Conservation (phyloP, 2,888 invertebrate species). For the Platycheirus rosarum region DNA sequence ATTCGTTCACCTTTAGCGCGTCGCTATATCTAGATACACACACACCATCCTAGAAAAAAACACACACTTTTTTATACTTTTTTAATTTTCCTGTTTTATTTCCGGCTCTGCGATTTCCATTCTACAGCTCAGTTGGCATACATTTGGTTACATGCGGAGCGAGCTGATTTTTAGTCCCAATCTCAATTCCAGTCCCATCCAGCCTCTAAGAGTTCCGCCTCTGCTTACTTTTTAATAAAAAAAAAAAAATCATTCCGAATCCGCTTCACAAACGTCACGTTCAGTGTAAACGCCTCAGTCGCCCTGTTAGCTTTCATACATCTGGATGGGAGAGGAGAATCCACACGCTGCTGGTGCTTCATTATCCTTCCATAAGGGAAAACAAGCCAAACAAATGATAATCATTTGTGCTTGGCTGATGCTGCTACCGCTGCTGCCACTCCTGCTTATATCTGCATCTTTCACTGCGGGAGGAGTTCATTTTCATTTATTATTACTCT, state of each 20-base stretch:
- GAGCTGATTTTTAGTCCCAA: slow-evolving; percentile 28
- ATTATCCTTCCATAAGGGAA: slow-evolving; percentile 69
- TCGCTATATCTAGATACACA: not conserved
- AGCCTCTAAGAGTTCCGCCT: not conserved
- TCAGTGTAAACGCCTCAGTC: slow-evolving; percentile 63
- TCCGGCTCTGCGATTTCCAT: slow-evolving; percentile 71
- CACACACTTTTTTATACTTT: slow-evolving; percentile 65
- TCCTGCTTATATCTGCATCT: slow-evolving; percentile 12
- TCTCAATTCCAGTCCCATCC: slow-evolving; percentile 11
- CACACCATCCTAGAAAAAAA: not conserved
- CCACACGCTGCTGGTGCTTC: slow-evolving; percentile 54
- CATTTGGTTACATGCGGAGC: slow-evolving; percentile 59
- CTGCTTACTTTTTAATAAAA: slow-evolving; percentile 55
- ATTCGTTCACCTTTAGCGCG: slow-evolving; percentile 61
- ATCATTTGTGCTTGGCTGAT: slow-evolving; percentile 63
- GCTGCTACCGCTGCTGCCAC: slow-evolving; percentile 17
- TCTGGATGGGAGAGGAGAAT: slow-evolving; percentile 15
- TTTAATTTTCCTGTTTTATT: slow-evolving; percentile 74
- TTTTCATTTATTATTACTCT: slow-evolving; percentile 80
- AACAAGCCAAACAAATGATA: slow-evolving; percentile 71
- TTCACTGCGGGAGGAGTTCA: slow-evolving; percentile 76
- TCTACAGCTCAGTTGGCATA: slow-evolving; percentile 73
- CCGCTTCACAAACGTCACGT: slow-evolving; percentile 54
- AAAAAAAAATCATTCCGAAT: slow-evolving; percentile 13
- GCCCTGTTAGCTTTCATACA: slow-evolving; percentile 4